Percentiles rank a stretch among this genome's conserved stretches.
phyloP scores from a whole-genome alignment of 2,113 vertebrate genomes.

The Argyrosomus japonicus region DNA sequence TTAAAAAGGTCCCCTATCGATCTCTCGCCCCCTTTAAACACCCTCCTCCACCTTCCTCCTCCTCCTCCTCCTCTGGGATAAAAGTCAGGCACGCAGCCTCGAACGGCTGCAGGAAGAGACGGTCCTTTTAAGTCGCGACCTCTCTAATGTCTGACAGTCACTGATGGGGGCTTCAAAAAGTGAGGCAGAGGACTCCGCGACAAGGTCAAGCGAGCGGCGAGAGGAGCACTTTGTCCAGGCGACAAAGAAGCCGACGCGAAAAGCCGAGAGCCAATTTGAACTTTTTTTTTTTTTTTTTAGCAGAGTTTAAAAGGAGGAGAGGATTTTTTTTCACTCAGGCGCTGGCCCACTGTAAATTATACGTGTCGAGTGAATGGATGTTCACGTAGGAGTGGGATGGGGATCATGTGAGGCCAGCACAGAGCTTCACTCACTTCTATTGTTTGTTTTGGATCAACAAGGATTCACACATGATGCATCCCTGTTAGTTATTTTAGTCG shows the following conservation, averaged over 20 bases:
- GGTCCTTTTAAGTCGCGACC: constrained; percentile 36
- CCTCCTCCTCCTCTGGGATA: background rate
- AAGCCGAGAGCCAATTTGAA: constrained; percentile 44
- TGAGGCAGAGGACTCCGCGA: constrained; percentile 26
- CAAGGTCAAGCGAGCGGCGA: constrained; percentile 60
- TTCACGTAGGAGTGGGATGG: background rate
- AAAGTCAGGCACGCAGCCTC: constrained; percentile 9
- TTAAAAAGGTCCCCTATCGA: constrained; percentile 36
- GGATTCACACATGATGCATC: too few species aligned
- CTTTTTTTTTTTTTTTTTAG: constrained; percentile 16
- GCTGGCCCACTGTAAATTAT: constrained; percentile 40
- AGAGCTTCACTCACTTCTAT: background rate
- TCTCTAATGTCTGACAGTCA: constrained; percentile 61
- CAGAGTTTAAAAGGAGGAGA: constrained; percentile 11
- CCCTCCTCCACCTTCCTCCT: background rate
- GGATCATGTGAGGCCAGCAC: background rate
- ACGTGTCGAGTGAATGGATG: constrained; percentile 16
- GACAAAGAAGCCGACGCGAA: constrained; percentile 32
- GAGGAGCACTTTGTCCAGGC: constrained; percentile 47
- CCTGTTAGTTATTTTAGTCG: too few species aligned
- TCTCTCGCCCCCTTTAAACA: constrained; percentile 30
- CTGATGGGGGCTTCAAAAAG: constrained; percentile 63
- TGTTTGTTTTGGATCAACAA: too few species aligned
- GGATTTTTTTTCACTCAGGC: constrained; percentile 19
- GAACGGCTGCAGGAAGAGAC: constrained; percentile 27